phyloP scores from a whole-genome alignment of 2,888 invertebrate species.

The Acleris cristana region DNA sequence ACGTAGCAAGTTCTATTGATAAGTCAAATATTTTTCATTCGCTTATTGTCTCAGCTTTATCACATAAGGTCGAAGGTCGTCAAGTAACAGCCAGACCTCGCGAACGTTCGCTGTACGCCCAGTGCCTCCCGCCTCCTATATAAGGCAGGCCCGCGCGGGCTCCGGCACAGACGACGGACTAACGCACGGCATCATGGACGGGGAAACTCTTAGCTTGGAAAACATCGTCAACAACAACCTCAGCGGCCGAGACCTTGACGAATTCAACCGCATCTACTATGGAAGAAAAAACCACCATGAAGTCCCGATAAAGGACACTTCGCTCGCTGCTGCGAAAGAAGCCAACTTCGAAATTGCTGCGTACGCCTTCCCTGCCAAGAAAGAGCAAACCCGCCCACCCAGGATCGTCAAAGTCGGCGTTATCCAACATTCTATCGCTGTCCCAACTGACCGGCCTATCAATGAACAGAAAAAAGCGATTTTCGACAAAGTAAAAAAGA shows the following conservation, averaged over 20 bases:
- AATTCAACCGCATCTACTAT: conserved; percentile 77
- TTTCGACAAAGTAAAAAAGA: conserved; percentile 88
- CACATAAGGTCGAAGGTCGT: conserved; percentile 69
- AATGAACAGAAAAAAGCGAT: conserved; percentile 91
- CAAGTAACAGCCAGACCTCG: conserved; percentile 58
- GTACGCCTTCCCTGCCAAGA: conserved; percentile 75
- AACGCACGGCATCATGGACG: conserved; percentile 64
- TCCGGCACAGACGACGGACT: conserved; percentile 50
- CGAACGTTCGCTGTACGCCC: conserved; percentile 52
- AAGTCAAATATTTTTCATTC: conserved; percentile 68
- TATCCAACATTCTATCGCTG: conserved; percentile 93
- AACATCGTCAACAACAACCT: conserved; percentile 73
- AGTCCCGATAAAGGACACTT: conserved; percentile 72
- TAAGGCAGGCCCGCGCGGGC: conserved; percentile 12
- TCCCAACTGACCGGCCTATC: conserved; percentile 90
- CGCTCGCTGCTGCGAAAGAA: conserved; percentile 81
- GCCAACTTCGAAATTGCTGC: conserved; percentile 81
- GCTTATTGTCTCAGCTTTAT: conserved; percentile 60
- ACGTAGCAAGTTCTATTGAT: conserved; percentile 42
- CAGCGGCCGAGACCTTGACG: conserved; percentile 70
- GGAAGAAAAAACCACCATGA: conserved; percentile 70
- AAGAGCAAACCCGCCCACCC: conserved; percentile 84
- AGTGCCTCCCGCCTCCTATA: conserved; percentile 20
- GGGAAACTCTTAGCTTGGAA: conserved; percentile 75
- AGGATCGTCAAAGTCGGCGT: conserved; percentile 92